Evolutionary conservation across 2,797 vertebrate genomes (phyloP).

Genomic region (Brotula barbata): DNA sequence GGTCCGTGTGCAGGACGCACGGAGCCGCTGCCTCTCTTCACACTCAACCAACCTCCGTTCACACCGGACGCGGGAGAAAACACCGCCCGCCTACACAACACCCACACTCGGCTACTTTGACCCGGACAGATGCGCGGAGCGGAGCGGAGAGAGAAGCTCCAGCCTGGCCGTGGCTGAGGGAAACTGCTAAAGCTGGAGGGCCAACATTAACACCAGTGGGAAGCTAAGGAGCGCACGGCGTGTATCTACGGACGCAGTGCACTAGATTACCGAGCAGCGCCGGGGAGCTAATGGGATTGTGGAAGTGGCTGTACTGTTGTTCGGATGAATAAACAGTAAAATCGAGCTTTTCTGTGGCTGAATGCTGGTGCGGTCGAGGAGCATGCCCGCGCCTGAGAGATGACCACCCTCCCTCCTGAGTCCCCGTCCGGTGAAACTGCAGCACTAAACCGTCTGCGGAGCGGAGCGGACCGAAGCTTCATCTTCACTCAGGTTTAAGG

Average conservation of each 20-base stretch:
- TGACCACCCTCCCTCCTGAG: conserved; percentile 44
- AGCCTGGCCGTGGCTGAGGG: conserved; percentile 2
- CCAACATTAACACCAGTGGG: conserved; percentile 17
- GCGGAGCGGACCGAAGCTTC: conserved; percentile 23
- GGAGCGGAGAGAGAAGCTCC: conserved; percentile 1
- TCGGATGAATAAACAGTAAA: not conserved
- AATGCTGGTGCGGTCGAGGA: conserved; percentile 35
- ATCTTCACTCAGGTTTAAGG: conserved; percentile 36
- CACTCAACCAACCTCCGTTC: conserved; percentile 48
- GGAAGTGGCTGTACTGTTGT: conserved; percentile 22
- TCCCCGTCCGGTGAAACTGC: conserved; percentile 49
- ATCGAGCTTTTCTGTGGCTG: conserved; percentile 17
- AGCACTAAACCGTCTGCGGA: conserved; percentile 33
- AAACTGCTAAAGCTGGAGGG: conserved; percentile 15
- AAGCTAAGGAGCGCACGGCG: conserved; percentile 39
- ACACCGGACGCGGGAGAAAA: conserved; percentile 29
- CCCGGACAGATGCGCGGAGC: conserved; percentile 35
- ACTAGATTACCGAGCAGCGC: conserved; percentile 27
- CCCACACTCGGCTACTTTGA: conserved; percentile 20
- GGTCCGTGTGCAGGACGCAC: conserved; percentile 63
- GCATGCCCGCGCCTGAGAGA: conserved; percentile 27
- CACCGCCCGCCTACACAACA: too few species aligned
- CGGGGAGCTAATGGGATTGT: conserved; percentile 35
- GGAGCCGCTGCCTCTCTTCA: conserved; percentile 63
- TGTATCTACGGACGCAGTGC: conserved; percentile 33